Base-by-base conservation (phyloP, 2,797 vertebrate genomes). In the Lophotriccus pileatus region DNA sequence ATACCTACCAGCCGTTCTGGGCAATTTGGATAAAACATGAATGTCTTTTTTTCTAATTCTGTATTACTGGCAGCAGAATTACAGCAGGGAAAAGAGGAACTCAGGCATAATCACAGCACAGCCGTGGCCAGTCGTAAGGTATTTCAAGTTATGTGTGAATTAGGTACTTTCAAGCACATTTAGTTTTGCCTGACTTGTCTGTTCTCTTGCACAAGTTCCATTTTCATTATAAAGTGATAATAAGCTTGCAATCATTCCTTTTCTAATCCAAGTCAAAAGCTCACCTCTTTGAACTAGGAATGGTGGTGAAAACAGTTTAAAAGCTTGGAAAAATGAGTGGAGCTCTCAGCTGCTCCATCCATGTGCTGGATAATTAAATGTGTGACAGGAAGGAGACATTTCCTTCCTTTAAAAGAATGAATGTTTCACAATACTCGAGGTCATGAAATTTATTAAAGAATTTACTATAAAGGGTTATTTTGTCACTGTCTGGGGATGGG, bases 141-240 rank as follows among this genome's bases (percentile, higher is more conserved):
- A 60, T 84, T 87, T 84, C 22, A 67, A 74, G 9, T 37, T 69
- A 32, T 70, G 89, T 74, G 28, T 50, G 67, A 88, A 88, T 47
- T 43, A 56, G 28, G 9, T 84, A 63, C 82, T 92, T 89, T 88
- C 41, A 70, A 68, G 22, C 10, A 74, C 24, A 53, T 43, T 83
- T 90, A 50, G 41, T 77, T 92, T 94, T 85, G 64, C 46, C 64
- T 74, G 24, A 85, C 43, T 77, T 93, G 27, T 28, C 74, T 89
- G 58, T 63, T 96, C 89, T 67, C 75, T 80, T 50, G 36, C 27
- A 43, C 20, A 82, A 70, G 47, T 81, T 92, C 55, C 1, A 3
- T 66, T 96, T 92, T 47, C 73, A 86, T 92, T 79, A 69, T n/a
- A 25, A 89, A 79, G 37, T 39, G 76, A 69, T 62, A 86, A 84